A percentile compares a stretch with the other conserved stretches of the same genome.
Conservation (phyloP, 2,797 vertebrate species). For the Ataeniobius toweri region DNA sequence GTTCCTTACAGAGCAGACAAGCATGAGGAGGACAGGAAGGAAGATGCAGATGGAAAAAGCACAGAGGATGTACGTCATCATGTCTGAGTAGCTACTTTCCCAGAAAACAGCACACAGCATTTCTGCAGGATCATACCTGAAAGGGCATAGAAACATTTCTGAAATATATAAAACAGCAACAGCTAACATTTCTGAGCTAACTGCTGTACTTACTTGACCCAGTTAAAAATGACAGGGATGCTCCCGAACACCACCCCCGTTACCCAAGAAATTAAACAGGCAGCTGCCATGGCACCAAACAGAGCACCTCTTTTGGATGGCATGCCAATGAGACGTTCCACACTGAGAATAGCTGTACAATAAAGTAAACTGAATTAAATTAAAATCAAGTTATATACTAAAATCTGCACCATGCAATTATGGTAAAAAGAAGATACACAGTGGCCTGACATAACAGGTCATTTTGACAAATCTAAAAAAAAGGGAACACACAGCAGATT, state of each 20-base stretch:
- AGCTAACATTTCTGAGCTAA: background rate
- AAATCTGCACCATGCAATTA: background rate
- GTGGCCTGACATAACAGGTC: background rate
- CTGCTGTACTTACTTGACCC: constrained; percentile 70
- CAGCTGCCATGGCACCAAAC: constrained; percentile 52
- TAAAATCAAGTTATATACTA: background rate
- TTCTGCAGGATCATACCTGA: constrained; percentile 79
- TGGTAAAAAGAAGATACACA: background rate
- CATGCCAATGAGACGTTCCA: constrained; percentile 64
- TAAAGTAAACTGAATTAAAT: background rate
- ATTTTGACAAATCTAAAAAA: too few relatives aligned
- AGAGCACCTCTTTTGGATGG: constrained; percentile 35
- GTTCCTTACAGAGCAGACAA: constrained; percentile 62
- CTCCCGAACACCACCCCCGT: constrained; percentile 76
- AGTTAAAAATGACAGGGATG: constrained; percentile 74
- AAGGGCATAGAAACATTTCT: background rate
- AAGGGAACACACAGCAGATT: background rate
- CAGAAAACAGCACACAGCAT: constrained; percentile 82
- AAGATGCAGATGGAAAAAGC: constrained; percentile 73
- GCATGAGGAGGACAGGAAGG: constrained; percentile 70
- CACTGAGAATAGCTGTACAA: constrained; percentile 71
- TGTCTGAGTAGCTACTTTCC: constrained; percentile 79
- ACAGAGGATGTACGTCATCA: constrained; percentile 80
- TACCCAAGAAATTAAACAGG: constrained; percentile 72
- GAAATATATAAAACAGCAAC: background rate